A percentile compares a stretch with the other conserved stretches of the same genome.
Evolutionary conservation across 2,888 invertebrate species (phyloP).

Genomic region (Caenorhabditis sp.): DNA sequence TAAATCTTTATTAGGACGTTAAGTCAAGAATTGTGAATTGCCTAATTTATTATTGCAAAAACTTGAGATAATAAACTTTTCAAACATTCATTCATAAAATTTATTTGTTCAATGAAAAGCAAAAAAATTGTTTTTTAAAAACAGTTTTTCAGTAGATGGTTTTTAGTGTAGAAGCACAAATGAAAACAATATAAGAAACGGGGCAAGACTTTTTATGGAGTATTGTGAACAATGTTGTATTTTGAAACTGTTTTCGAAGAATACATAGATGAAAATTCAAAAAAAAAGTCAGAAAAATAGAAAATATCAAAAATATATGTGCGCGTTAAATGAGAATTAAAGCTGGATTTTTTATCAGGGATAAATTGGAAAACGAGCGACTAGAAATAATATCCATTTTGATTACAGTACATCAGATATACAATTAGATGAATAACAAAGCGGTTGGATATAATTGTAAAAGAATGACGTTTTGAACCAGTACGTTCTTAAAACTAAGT

Average conservation of each 20-base stretch:
- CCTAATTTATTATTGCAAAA: too few species aligned
- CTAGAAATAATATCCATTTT: constrained; percentile 12
- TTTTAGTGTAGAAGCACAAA: neutral
- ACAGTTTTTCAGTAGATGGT: neutral
- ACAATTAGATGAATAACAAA: constrained; percentile 25
- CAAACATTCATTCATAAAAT: too few species aligned
- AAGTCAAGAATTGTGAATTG: too few species aligned
- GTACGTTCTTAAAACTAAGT: constrained; percentile 1
- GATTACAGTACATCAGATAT: constrained; percentile 28
- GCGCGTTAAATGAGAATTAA: constrained; percentile 38
- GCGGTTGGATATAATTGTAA: neutral
- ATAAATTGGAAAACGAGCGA: constrained; percentile 45
- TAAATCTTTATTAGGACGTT: too few species aligned
- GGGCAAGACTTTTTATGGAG: constrained; percentile 47
- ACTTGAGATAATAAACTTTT: too few species aligned
- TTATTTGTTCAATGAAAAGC: neutral
- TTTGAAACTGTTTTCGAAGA: too few species aligned
- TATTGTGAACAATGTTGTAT: too few species aligned
- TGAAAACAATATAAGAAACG: constrained; percentile 7
- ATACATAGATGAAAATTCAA: too few species aligned
- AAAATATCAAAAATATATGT: neutral
- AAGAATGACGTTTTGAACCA: constrained; percentile 8
- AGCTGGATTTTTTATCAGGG: constrained; percentile 48
- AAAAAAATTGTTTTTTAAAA: neutral
- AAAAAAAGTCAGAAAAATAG: neutral